A percentile compares a stretch with the other conserved stretches of the same genome.
Conservation (phyloP, 1,140 invertebrate genomes). For the Drosophila ananassae region DNA sequence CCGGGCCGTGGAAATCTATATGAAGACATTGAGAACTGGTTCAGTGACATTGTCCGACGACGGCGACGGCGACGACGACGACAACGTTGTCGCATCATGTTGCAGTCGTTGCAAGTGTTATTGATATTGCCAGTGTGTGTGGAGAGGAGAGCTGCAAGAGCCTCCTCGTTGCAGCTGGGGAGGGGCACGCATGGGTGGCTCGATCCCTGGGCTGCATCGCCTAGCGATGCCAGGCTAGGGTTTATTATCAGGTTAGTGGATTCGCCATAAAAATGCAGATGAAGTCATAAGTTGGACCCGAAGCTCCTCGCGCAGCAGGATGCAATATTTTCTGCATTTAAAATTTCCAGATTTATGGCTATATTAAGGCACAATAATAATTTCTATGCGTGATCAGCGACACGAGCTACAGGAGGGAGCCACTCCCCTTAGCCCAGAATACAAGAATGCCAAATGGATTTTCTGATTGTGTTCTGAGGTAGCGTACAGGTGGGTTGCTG, state of each 20-base stretch:
- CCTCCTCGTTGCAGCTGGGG: not conserved
- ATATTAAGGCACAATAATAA: conserved; percentile 82
- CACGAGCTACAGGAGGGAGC: conserved; percentile 49
- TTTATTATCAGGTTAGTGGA: conserved; percentile 68
- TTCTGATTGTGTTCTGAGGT: conserved; percentile 44
- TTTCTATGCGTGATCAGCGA: conserved; percentile 78
- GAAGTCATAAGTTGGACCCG: conserved; percentile 73
- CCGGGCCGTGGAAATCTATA: conserved; percentile 57
- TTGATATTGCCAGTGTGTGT: conserved; percentile 67
- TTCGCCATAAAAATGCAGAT: conserved; percentile 72
- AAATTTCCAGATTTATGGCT: conserved; percentile 80
- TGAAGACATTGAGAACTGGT: conserved; percentile 82
- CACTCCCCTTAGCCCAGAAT: not conserved
- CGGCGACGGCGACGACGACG: conserved; percentile 25
- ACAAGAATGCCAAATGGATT: conserved; percentile 17
- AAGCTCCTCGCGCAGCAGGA: conserved; percentile 63
- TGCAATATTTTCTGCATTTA: conserved; percentile 71
- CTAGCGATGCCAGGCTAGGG: conserved; percentile 57
- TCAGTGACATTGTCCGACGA: conserved; percentile 75
- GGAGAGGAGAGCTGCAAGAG: not conserved
- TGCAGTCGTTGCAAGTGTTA: conserved; percentile 78
- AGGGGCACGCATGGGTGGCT: conserved; percentile 76
- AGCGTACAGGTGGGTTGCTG: conserved; percentile 39
- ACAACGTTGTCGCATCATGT: conserved; percentile 74
- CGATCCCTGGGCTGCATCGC: conserved; percentile 24